phyloP scores from a whole-genome alignment of 2,113 vertebrate genomes.

The Bambusicola thoracicus region DNA sequence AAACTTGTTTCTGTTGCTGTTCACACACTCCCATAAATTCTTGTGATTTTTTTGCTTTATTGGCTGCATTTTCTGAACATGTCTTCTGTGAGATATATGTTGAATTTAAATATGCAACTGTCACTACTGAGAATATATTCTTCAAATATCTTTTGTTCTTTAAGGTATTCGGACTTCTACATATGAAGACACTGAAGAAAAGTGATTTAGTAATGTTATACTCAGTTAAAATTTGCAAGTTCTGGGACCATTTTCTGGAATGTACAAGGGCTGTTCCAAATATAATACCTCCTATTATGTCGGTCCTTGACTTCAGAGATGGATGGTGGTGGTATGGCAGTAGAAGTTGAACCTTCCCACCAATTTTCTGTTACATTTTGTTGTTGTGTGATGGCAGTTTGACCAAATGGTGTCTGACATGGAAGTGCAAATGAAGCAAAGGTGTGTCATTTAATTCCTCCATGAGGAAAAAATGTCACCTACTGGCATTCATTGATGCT shows the following conservation, averaged over 20 bases:
- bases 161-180: background rate
- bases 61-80: background rate
- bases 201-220: background rate
- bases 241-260: background rate
- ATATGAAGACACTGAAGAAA: background rate
- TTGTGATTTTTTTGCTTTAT: background rate
- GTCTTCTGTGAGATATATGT: background rate
- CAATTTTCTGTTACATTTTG: background rate
- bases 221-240: background rate
- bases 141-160: background rate
- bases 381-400: background rate
- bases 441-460: background rate
- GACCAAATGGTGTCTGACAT: background rate
- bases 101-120: background rate
- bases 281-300: background rate
- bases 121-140: background rate
- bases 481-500: no score
- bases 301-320: background rate
- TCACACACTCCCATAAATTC: background rate
- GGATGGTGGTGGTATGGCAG: background rate
- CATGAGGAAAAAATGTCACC: no score
- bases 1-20: constrained; percentile 13
- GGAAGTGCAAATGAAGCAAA: background rate
- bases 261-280: background rate
- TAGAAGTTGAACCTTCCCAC: background rate